phyloP scores from a whole-genome alignment of 2,888 invertebrate genomes.

The Allacma fusca region DNA sequence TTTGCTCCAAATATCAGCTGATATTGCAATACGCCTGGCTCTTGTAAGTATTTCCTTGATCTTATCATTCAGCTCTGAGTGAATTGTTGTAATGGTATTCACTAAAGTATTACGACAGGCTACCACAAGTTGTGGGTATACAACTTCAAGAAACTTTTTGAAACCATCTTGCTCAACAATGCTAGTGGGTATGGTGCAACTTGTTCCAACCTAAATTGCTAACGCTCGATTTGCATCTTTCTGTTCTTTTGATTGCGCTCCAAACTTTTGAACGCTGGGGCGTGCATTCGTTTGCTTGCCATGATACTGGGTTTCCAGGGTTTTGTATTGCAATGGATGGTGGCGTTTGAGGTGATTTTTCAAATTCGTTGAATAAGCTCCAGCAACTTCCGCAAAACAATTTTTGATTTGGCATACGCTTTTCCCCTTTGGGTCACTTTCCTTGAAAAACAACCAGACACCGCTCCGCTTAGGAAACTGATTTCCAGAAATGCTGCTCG shows the following conservation, averaged over 20 bases:
- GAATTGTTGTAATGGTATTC: neutral
- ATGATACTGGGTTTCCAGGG: neutral
- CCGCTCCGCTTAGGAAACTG: too few species aligned
- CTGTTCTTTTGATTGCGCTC: neutral
- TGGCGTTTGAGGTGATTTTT: neutral
- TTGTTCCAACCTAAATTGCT: constrained; percentile 2
- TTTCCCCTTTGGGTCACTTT: too few species aligned
- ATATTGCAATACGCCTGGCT: constrained; percentile 6
- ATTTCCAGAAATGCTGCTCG: too few species aligned
- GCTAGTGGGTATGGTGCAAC: neutral
- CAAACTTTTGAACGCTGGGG: neutral
- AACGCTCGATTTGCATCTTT: neutral
- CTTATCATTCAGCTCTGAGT: neutral
- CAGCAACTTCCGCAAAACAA: neutral
- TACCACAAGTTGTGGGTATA: too few species aligned
- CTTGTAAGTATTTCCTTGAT: neutral
- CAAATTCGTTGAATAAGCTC: constrained; percentile 12
- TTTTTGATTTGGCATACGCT: neutral
- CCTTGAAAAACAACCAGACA: too few species aligned
- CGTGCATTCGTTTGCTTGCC: neutral
- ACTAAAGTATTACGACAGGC: neutral
- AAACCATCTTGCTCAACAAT: neutral
- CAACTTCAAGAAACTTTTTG: neutral
- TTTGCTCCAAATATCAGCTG: constrained; percentile 27
- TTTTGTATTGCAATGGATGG: neutral